Base-by-base conservation (phyloP, 2,113 vertebrate genomes). In the Nannospalax galili region DNA sequence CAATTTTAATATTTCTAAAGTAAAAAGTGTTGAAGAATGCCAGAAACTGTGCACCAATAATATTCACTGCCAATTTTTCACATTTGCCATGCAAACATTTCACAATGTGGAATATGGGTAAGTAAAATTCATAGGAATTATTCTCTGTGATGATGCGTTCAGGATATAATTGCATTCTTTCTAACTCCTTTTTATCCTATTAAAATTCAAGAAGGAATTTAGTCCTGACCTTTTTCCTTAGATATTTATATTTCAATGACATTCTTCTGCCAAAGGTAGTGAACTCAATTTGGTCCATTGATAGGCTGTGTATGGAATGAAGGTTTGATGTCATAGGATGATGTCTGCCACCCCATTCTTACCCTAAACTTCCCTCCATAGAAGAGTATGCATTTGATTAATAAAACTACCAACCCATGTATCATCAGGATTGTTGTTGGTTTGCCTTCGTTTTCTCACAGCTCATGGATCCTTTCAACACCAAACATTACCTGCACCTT, bases 1-100 rank as follows among this genome's bases (percentile, higher is more conserved):
- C 60, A 98, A 98, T 96, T 95, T 98, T 56, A 98, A 98, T 58
- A 7, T 93, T 17, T 89, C 96, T 58, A 62, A 24, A 22, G 94
- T 95, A 42, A 87, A 94, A 56, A 98, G 91, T 95, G 96, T 96
- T 84, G 96, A 98, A 77, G 95, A 98, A 74, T 99, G 98, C 75
- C 98, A 98, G 74, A 97, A 96, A 87, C 72, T 72, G 92, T 99
- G 98, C 85, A 98, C 98, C 91, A 97, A 98, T n/a, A 95, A 97
- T 87, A 95, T 98, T 16, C 97, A 30, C 42, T 98, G 98, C 56
- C 98, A 98, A 2, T 98, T 98, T 97, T 99, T 98, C 92, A 98
- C 98, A 0, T 98, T 98, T 11, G 91, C 97, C 69, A 98, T 95
- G 11, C 92, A 91, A 93, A 88, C 20, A 1, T 98, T 97, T 97